Evolutionary conservation across 1,140 invertebrate species (phyloP).

Genomic region (Himalopsyche phryganea): DNA sequence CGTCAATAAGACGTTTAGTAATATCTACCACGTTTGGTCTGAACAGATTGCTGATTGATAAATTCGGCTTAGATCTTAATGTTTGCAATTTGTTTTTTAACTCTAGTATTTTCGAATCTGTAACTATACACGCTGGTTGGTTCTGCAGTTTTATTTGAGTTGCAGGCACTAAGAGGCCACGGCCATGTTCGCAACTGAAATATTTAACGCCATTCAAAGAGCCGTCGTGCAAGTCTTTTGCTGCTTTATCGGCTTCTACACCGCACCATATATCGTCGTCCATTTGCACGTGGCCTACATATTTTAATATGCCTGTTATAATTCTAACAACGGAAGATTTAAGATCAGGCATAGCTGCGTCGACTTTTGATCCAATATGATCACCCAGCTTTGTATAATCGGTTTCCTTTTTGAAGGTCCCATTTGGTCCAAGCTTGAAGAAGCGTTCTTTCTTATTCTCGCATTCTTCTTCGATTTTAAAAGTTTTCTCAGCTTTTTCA

Average conservation of each 20-base stretch:
- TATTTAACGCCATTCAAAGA: constrained; percentile 56
- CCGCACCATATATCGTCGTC: constrained; percentile 62
- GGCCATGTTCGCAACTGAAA: constrained; percentile 48
- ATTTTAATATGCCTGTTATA: constrained; percentile 52
- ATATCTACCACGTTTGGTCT: constrained; percentile 38
- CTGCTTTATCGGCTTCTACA: constrained; percentile 50
- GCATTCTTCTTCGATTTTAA: constrained; percentile 7
- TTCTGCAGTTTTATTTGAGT: constrained; percentile 12
- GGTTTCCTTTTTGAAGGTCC: constrained; percentile 6
- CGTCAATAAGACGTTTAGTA: constrained; percentile 45
- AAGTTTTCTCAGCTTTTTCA: constrained; percentile 6
- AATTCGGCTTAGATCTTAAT: constrained; percentile 7
- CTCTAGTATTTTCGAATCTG: constrained; percentile 21
- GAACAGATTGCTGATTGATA: constrained; percentile 26
- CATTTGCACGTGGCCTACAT: constrained; percentile 57
- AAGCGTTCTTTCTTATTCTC: constrained; percentile 2
- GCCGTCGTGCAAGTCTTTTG: constrained; percentile 62
- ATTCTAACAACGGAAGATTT: constrained; percentile 33
- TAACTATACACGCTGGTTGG: constrained; percentile 1
- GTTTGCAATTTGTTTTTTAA: constrained; percentile 17
- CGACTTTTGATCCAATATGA: constrained; percentile 54
- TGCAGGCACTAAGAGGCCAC: constrained; percentile 54
- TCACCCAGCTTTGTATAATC: constrained; percentile 14
- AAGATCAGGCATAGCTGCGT: constrained; percentile 45
- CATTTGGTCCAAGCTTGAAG: neutral